Base-by-base conservation (phyloP, 2,113 vertebrate species). In the Ceratotherium simum region DNA sequence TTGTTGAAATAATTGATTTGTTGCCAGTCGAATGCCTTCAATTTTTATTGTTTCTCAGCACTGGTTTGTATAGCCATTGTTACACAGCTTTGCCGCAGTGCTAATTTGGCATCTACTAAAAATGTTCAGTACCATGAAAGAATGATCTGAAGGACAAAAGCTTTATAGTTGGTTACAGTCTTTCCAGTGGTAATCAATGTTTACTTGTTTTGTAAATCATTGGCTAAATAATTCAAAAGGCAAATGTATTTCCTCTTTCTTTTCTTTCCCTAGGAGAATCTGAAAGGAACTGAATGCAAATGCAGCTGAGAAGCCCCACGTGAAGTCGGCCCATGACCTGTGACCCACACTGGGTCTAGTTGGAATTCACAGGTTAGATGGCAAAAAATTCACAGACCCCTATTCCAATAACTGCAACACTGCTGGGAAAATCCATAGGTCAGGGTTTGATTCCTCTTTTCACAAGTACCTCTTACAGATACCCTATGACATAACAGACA, bases 1-100 rank as follows among this genome's bases (percentile, higher is more conserved):
- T 95, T 94, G 81, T 91, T 96, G 89, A 94, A 97, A 98, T 97
- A 91, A 83, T 90, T 97, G 94, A 76, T 69, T 70, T 60, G 60
- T 33, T 97, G 90, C 96, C 88, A 95, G 84, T 36, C 0, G 1
- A 81, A 95, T 33, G 84, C 72, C 93, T 97, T 93, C 58, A 21
- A 60, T 91, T 96, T 92, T 90, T 90, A 31, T 72, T 60, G 83
- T 65, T 90, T 88, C 94, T 95, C 54, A 56, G 18, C 58, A 27
- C 48, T 64, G 25, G n/a, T 46, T 58, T 64, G 11, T 54, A 29
- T 14, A 72, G 27, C 62, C 33, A 56, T 48, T 25, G 6, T 48
- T 62, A 90, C 39, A 2, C 23, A n/a, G 48, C 58, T 91, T 79
- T 54, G n/a, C 93, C 58, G 23, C 51, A 64, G 27, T 48, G 16